These are phyloP conservation scores for Colletes gigas DNA, from an alignment of 1,140 invertebrate genomes.

Conservation along the genomic window DNA sequence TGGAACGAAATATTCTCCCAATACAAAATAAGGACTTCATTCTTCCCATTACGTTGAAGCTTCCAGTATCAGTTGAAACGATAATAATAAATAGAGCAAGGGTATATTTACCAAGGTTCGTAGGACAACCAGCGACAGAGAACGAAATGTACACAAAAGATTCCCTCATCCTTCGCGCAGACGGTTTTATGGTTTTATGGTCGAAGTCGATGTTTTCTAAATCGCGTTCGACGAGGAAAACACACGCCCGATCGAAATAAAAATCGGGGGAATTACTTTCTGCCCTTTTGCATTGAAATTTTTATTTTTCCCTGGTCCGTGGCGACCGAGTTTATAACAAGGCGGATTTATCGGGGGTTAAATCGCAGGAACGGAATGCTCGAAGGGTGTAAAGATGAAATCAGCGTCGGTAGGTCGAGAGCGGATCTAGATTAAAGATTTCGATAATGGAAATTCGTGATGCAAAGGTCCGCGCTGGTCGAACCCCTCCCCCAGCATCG, in stretches of 20 bases:
- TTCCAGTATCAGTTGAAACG: not conserved
- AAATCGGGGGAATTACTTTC: constrained; percentile 22
- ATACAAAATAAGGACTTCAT: too few species aligned
- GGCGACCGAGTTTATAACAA: constrained; percentile 49
- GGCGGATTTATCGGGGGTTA: constrained; percentile 54
- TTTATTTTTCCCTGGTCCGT: constrained; percentile 13
- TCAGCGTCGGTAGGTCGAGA: constrained; percentile 39
- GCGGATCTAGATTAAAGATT: constrained; percentile 51
- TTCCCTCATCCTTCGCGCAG: not conserved
- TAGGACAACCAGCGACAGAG: too few species aligned
- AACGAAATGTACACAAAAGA: not conserved
- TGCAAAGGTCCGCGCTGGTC: constrained; percentile 35
- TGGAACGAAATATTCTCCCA: too few species aligned
- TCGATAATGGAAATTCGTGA: constrained; percentile 60
- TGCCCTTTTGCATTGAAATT: constrained; percentile 22
- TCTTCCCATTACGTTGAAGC: not conserved
- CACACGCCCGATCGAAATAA: not conserved
- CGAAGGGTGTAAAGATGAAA: constrained; percentile 53
- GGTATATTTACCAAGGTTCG: not conserved
- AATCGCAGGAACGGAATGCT: constrained; percentile 40
- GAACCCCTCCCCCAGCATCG: constrained; percentile 24
- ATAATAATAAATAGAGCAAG: not conserved
- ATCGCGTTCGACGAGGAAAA: constrained; percentile 5
- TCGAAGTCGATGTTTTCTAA: not conserved
- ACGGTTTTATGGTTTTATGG: too few species aligned